Conservation (phyloP, 2,113 vertebrate genomes). For the Hypanus sabinus region DNA sequence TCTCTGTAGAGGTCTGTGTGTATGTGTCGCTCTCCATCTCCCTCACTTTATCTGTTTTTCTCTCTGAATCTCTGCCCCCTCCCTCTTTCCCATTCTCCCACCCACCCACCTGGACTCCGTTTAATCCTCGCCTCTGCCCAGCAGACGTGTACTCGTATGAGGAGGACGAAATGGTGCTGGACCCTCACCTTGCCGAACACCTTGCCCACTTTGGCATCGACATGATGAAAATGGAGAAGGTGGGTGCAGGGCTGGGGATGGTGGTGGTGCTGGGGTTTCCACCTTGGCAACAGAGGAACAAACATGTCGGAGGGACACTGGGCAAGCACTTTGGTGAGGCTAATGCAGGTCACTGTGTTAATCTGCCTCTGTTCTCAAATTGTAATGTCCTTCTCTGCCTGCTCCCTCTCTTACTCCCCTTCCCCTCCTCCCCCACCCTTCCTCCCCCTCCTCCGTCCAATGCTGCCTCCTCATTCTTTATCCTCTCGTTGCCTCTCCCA, state of each 20-base stretch:
- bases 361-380: too few species aligned
- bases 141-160: slow-evolving; percentile 94
- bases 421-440: too few species aligned
- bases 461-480: too few species aligned
- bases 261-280: background rate
- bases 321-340: too few species aligned
- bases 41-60: background rate
- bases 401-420: too few species aligned
- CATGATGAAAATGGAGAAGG: slow-evolving; percentile 99
- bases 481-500: too few species aligned
- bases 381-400: too few species aligned
- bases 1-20: background rate
- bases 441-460: too few species aligned
- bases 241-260: slow-evolving; percentile 39
- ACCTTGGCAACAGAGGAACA: too few species aligned
- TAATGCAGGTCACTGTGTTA: too few species aligned
- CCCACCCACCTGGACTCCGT: background rate
- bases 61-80: background rate
- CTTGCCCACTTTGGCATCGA: slow-evolving; percentile 91
- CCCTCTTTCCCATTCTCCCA: background rate
- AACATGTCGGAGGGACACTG: too few species aligned
- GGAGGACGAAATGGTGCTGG: slow-evolving; percentile 95
- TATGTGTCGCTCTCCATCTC: too few species aligned
- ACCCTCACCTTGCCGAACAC: slow-evolving; percentile 87
- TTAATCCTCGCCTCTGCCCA: background rate